Evolutionary conservation across 2,888 invertebrate genomes (phyloP), one percentile per base, ranked within the genome.

Genomic region (Drosophila phalerata): DNA sequence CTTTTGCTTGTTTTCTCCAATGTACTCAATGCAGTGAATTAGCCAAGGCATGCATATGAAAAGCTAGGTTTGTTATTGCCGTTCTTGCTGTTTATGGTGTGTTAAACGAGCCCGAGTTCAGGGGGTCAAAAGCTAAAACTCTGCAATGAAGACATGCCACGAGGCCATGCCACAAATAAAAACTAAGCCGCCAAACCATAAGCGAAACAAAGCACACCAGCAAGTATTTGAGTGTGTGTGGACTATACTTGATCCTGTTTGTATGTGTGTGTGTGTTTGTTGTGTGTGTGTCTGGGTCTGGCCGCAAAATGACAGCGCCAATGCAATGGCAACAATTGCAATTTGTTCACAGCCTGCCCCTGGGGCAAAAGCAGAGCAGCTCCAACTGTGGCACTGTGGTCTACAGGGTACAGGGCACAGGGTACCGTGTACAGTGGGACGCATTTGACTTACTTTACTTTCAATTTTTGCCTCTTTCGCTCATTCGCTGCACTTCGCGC

Each of bases 251-350:
- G 65, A 51, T 51, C 40, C 53, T 61, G 60, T 5, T 11, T 9
- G 40, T 40, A 40, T 34, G 15, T 43, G 37, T 53, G 25, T 42
- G 32, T 56, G 34, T 43, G 15, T 60, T 60, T 19, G 38, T 3
- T 60, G 65, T 19, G 38, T 3, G 9, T 53, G 22, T 19, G 40
- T 49, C 49, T 56, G 67, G 25, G 57, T 56, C 57, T 70, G 48
- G 79, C 85, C 81, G 82, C 89, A 90, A 92, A 79, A 92, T 92
- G 91, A 88, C 91, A 90, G 85, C 88, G 67, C 83, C 68, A 84
- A 85, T 84, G 89, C 89, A 84, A 89, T 88, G 84, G 89, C 90
- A 91, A 92, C 92, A 92, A 92, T 92, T 92, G 92, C 92, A 92
- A 92, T 92, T 92, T 92, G 92, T 92, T 92, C 90, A 86, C 92